Evolutionary conservation across 2,113 vertebrate species (phyloP).

Genomic region (Crotophaga sulcirostris): DNA sequence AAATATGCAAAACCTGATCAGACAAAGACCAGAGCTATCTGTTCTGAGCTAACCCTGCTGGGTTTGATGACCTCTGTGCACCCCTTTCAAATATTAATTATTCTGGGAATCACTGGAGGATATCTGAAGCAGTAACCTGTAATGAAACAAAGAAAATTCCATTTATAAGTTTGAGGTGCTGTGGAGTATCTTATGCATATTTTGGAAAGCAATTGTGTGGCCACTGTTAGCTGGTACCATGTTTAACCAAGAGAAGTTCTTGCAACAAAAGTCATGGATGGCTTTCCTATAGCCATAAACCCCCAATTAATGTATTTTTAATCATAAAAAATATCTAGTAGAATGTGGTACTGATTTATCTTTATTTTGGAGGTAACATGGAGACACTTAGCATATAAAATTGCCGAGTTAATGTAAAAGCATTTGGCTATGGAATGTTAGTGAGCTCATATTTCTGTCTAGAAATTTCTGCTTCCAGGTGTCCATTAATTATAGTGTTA

Average conservation of each 20-base stretch:
- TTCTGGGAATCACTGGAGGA: not conserved
- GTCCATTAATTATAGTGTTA: not conserved
- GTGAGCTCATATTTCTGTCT: not conserved
- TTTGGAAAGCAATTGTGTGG: not conserved
- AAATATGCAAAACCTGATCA: not conserved
- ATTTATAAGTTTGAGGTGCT: not conserved
- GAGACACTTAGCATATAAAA: not conserved
- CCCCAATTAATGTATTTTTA: not conserved
- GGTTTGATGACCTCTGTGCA: not conserved
- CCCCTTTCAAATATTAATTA: not conserved
- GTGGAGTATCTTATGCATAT: not conserved
- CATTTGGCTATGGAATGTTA: not conserved
- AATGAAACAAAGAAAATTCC: not conserved
- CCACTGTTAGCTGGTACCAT: not conserved
- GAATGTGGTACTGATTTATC: slow-evolving; percentile 33
- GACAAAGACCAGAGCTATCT: not conserved
- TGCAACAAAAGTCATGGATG: not conserved
- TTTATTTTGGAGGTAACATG: not conserved
- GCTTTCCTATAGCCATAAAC: not conserved
- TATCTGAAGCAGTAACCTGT: not conserved
- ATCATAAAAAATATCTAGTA: not conserved
- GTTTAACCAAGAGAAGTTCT: not conserved
- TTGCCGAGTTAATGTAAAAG: not conserved
- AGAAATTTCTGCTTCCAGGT: too few relatives aligned
- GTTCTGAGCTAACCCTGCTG: not conserved